Evolutionary conservation across 2,113 vertebrate genomes (phyloP).

Genomic region (Xenopus laevis): DNA sequence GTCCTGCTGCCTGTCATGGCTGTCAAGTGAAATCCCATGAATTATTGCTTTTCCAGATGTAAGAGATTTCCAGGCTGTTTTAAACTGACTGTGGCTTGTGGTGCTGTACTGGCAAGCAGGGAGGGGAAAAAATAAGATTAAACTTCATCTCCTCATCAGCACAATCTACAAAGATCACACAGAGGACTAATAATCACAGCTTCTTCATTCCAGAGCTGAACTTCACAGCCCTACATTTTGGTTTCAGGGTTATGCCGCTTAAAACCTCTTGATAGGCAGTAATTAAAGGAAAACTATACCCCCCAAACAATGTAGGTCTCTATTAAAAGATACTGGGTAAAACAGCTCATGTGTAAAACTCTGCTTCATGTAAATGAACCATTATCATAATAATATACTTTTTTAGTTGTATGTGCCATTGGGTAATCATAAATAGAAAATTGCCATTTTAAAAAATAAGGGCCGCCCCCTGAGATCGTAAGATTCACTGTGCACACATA

Average conservation of each 20-base stretch:
- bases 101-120: slow-evolving; percentile 68
- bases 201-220: slow-evolving; percentile 69
- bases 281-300: too few species aligned
- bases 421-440: too few species aligned
- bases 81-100: slow-evolving; percentile 97
- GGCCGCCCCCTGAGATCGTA: too few species aligned
- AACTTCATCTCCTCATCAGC: slow-evolving; percentile 82
- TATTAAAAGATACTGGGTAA: too few species aligned
- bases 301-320: too few species aligned
- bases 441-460: too few species aligned
- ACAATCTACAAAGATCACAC: slow-evolving; percentile 81
- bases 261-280: slow-evolving; percentile 74
- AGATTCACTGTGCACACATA: too few species aligned
- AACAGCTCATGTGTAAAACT: too few species aligned
- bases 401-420: too few species aligned
- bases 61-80: slow-evolving; percentile 98
- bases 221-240: slow-evolving; percentile 65
- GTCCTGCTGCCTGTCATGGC: slow-evolving; percentile 96
- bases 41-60: slow-evolving; percentile 99
- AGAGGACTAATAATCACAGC: slow-evolving; percentile 74
- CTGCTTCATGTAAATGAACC: too few species aligned
- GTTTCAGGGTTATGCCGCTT: slow-evolving; percentile 74
- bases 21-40: slow-evolving; percentile 99
- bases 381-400: too few species aligned
- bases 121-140: slow-evolving; percentile 65